Evolutionary conservation across 2,113 vertebrate genomes (phyloP).

Genomic region (Leucopternis melanops): DNA sequence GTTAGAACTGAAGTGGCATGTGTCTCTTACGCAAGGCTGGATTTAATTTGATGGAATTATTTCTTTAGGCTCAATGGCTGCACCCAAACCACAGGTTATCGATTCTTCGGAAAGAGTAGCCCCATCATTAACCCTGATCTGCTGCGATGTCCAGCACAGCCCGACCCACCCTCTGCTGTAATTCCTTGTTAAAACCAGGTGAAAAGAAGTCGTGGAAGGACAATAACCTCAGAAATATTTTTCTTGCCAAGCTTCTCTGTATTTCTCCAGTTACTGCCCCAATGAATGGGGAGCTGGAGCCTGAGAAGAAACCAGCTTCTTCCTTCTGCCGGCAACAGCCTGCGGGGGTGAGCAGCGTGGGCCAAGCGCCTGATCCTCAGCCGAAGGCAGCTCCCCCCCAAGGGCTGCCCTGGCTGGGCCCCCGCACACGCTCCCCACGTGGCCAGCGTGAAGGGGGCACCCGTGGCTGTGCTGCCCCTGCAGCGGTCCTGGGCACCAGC

Average conservation of each 20-base stretch:
- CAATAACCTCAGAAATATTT: background rate
- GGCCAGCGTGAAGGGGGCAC: background rate
- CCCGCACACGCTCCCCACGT: accelerated
- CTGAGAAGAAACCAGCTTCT: background rate
- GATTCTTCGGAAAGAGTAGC: background rate
- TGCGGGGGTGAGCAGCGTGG: accelerated
- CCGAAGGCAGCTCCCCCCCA: background rate
- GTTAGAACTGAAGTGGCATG: background rate
- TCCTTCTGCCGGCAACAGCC: background rate
- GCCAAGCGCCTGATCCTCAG: background rate
- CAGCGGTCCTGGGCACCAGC: background rate
- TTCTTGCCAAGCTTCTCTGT: background rate
- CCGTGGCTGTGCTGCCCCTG: accelerated
- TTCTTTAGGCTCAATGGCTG: background rate
- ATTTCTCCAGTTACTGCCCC: background rate
- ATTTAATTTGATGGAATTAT: background rate
- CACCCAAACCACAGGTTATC: background rate
- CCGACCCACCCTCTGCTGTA: background rate
- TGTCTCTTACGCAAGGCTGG: background rate
- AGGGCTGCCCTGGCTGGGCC: background rate
- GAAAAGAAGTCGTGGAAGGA: background rate
- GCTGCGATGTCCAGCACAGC: background rate
- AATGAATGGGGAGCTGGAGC: background rate
- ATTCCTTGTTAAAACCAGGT: background rate
- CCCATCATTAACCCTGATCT: background rate